These are phyloP conservation scores for Petrocephalus microphthalmus DNA, from an alignment of 2,113 vertebrate genomes.

Conservation along the genomic window DNA sequence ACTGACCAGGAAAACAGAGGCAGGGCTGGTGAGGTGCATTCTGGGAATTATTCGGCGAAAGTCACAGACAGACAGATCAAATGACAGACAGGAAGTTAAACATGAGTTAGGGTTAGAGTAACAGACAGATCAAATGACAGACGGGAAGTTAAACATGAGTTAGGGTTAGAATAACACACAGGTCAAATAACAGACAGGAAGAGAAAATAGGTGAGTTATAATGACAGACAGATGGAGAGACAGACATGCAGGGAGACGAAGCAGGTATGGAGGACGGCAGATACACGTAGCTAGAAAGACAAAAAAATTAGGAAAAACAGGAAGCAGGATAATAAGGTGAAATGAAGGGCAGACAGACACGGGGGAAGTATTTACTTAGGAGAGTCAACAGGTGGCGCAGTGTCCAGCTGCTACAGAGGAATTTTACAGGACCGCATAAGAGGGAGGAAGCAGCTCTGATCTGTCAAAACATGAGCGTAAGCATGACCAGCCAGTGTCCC, in stretches of 20 bases:
- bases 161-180: too few relatives aligned
- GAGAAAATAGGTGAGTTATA: background rate
- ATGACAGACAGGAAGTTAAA: background rate
- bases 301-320: background rate
- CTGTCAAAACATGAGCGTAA: background rate
- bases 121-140: background rate
- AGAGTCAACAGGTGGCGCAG: background rate
- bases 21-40: background rate
- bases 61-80: background rate
- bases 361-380: background rate
- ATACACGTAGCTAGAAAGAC: background rate
- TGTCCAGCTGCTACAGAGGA: background rate
- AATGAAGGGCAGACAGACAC: background rate
- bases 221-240: background rate
- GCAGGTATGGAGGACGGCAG: background rate
- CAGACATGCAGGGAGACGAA: background rate
- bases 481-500: background rate
- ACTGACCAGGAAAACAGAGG: background rate
- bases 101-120: background rate
- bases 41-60: background rate
- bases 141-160: too few relatives aligned
- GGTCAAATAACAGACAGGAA: background rate
- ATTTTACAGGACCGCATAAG: background rate
- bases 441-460: background rate
- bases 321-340: background rate